These are phyloP conservation scores for Streptopelia turtur DNA, from an alignment of 2,797 vertebrate genomes.

Conservation along the genomic window DNA sequence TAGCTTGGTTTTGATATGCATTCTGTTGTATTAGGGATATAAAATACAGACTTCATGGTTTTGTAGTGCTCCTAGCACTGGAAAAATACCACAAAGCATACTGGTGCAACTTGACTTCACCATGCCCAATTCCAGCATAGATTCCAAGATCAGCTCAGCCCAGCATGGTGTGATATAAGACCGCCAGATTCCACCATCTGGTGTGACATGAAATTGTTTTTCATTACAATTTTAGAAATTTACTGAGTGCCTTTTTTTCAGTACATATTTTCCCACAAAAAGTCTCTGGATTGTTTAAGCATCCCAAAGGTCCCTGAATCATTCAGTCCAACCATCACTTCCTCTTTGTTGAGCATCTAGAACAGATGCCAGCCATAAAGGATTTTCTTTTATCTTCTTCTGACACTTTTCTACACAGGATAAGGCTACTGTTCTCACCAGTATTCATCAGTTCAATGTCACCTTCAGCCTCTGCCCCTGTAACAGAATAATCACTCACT, in stretches of 20 bases:
- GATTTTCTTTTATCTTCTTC: neutral
- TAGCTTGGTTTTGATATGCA: neutral
- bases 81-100: neutral
- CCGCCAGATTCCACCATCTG: neutral
- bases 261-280: neutral
- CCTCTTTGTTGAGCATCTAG: neutral
- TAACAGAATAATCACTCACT: neutral
- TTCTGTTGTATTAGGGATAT: neutral
- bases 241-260: neutral
- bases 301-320: neutral
- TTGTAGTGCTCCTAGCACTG: neutral
- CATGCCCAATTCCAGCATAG: neutral
- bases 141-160: neutral
- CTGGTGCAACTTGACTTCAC: neutral
- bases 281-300: neutral
- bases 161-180: neutral
- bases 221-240: neutral
- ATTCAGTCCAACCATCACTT: neutral
- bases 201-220: neutral
- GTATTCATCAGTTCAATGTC: neutral
- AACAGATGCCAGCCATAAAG: neutral
- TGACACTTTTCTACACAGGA: neutral
- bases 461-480: neutral
- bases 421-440: neutral
- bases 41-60: neutral